Percentiles rank a stretch among this genome's conserved stretches.
Conservation (phyloP, 2,113 vertebrate genomes). For the Microcebus jonahi region DNA sequence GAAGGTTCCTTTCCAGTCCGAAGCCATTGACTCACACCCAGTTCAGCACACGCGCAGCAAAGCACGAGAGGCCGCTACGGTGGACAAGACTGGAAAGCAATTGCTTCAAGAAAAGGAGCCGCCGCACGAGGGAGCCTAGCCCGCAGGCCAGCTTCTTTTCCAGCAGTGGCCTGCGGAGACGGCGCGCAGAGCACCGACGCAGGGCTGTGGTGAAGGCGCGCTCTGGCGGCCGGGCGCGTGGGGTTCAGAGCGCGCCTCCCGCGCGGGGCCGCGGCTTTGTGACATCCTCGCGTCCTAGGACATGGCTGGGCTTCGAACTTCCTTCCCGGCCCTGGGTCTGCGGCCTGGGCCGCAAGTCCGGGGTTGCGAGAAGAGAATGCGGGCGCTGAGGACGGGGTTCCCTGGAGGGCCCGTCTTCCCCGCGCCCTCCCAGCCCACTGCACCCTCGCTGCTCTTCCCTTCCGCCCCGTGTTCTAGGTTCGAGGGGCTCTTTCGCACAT, state of each 20-base stretch:
- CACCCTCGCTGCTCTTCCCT: constrained; percentile 18
- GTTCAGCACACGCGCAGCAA: background rate
- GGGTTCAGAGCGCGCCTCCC: background rate
- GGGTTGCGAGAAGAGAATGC: too few species aligned
- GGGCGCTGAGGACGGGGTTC: background rate
- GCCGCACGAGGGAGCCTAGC: background rate
- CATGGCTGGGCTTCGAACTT: background rate
- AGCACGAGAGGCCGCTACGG: background rate
- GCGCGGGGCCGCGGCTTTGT: background rate
- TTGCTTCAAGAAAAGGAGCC: background rate
- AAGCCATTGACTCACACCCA: background rate
- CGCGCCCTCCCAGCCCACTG: background rate
- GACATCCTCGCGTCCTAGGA: background rate
- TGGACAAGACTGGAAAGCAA: background rate
- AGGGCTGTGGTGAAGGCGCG: too few species aligned
- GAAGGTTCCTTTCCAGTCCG: background rate
- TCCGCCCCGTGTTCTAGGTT: constrained; percentile 84
- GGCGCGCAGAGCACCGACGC: too few species aligned
- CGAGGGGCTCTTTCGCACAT: constrained; percentile 88
- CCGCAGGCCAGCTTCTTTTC: background rate
- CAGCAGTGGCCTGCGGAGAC: background rate
- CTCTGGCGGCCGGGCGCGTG: background rate
- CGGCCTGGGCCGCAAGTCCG: background rate
- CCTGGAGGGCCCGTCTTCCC: background rate
- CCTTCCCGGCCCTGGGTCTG: background rate